phyloP scores from a whole-genome alignment of 2,113 vertebrate genomes.

The Rhea pennata region DNA sequence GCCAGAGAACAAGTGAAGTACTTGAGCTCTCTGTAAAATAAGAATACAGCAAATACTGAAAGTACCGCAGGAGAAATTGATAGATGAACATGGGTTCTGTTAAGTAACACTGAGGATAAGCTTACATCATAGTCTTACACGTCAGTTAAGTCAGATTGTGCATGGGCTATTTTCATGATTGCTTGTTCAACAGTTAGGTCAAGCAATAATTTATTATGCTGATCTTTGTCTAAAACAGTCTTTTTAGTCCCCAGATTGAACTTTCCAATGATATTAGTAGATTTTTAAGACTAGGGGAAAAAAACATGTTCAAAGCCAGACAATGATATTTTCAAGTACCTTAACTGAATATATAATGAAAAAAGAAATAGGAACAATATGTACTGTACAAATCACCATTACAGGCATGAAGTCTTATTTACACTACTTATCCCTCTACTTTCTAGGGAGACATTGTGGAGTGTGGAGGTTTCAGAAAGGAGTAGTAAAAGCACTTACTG shows the following conservation, averaged over 20 bases:
- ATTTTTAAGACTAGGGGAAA: not conserved
- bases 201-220: not conserved
- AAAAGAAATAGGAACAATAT: not conserved
- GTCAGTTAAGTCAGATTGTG: not conserved
- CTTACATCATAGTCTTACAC: not conserved
- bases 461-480: not conserved
- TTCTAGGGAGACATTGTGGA: not conserved
- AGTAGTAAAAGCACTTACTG: not conserved
- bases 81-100: not conserved
- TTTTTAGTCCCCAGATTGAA: not conserved
- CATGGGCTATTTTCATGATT: not conserved
- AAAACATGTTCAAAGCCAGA: not conserved
- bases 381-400: not conserved
- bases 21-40: not conserved
- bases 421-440: not conserved
- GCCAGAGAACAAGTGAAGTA: not conserved
- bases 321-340: not conserved
- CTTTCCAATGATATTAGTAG: not conserved
- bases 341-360: not conserved
- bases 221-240: not conserved
- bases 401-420: not conserved
- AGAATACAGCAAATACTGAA: not conserved
- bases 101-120: not conserved
- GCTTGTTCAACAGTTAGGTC: not conserved
- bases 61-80: not conserved